A percentile compares a stretch with the other conserved stretches of the same genome.
Conservation (phyloP, 2,888 invertebrate genomes). For the Thereva nobilitata region DNA sequence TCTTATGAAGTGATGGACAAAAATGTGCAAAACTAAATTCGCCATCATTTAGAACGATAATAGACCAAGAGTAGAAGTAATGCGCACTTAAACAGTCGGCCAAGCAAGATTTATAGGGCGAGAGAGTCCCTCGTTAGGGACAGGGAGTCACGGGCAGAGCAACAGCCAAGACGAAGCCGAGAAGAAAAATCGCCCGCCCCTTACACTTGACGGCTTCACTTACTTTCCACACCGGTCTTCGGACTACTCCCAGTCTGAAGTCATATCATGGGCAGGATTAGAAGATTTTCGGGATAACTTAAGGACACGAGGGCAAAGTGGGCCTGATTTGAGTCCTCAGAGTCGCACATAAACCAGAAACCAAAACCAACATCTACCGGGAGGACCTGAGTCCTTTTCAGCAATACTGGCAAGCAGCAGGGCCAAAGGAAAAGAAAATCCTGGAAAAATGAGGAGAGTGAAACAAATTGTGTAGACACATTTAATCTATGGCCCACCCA, state of each 20-base stretch:
- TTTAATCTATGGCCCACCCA: constrained; percentile 33
- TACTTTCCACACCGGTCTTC: constrained; percentile 18
- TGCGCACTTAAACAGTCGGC: constrained; percentile 29
- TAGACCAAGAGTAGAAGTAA: constrained; percentile 23
- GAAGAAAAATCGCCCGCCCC: constrained; percentile 24
- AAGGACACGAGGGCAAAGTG: constrained; percentile 26
- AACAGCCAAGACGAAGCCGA: constrained; percentile 2
- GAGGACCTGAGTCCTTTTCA: too few species aligned
- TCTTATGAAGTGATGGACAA: constrained; percentile 14
- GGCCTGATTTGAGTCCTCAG: constrained; percentile 17
- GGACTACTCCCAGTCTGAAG: background rate
- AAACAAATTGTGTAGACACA: constrained; percentile 36
- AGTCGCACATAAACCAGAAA: background rate
- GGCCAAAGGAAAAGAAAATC: constrained; percentile 10
- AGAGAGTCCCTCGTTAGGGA: background rate
- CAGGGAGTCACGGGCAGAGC: background rate
- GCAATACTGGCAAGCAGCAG: background rate
- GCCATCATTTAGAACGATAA: constrained; percentile 21
- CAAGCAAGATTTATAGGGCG: constrained; percentile 18
- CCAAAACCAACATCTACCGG: background rate
- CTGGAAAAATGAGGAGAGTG: constrained; percentile 29
- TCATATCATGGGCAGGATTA: constrained; percentile 22
- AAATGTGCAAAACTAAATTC: constrained; percentile 27
- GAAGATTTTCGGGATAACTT: constrained; percentile 24
- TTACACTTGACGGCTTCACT: constrained; percentile 24